phyloP scores from a whole-genome alignment of 2,797 vertebrate genomes.

The Onychomys leucogaster region DNA sequence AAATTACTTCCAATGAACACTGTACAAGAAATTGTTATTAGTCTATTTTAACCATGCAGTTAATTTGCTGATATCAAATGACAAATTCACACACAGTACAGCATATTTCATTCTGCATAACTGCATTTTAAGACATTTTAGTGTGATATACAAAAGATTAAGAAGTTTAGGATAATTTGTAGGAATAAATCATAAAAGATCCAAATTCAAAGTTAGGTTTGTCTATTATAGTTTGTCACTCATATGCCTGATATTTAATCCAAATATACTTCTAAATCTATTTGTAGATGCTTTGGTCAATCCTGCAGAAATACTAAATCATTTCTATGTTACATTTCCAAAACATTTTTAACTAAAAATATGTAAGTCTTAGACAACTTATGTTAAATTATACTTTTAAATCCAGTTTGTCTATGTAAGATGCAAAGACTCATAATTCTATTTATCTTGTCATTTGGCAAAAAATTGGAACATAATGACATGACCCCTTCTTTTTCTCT shows the following conservation, averaged over 20 bases:
- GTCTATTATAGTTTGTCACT: neutral
- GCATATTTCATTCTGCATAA: conserved; percentile 29
- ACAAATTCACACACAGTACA: neutral
- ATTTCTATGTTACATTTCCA: neutral
- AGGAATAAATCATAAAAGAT: neutral
- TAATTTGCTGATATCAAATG: conserved; percentile 52
- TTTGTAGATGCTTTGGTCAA: neutral
- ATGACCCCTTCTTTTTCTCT: neutral
- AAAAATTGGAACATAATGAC: neutral
- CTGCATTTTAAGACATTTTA: neutral
- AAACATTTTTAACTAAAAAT: neutral
- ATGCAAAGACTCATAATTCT: neutral
- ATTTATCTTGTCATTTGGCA: neutral
- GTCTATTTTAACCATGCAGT: conserved; percentile 41
- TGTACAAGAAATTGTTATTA: conserved; percentile 61
- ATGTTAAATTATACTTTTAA: neutral
- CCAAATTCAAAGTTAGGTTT: conserved; percentile 24
- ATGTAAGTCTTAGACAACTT: neutral
- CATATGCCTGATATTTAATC: neutral
- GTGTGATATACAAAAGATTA: conserved; percentile 41
- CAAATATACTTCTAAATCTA: neutral
- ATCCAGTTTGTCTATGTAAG: neutral
- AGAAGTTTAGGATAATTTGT: neutral
- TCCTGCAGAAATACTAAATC: neutral
- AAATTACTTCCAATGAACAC: conserved; percentile 45